Evolutionary conservation across 2,888 invertebrate genomes (phyloP), one percentile per base, ranked within the genome.

Genomic region (Ophion costatus): DNA sequence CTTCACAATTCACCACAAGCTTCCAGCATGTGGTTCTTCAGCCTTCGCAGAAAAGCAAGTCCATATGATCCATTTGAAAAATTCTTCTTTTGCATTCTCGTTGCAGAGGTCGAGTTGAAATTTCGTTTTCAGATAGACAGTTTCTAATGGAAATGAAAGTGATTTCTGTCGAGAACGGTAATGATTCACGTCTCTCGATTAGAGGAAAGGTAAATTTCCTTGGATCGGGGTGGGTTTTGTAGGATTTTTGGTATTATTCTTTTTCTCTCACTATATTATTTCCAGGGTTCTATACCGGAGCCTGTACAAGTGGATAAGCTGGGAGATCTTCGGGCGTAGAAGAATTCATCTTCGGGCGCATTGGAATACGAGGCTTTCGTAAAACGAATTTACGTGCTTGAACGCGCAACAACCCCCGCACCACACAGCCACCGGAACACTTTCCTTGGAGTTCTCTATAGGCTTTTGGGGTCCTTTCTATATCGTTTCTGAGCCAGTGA

Each of bases 311-410:
- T 14, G 57, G 73, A 78, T 84, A 84, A 81, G 81, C 81, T 74
- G 33, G 7, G 17, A 57, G 78, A 81, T 81, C 69, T 74, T 69
- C 24, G 45, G 33, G 67, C 29, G 73, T 77, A 63, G 42, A 45
- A 64, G 57, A 73, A 71, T 22, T 24, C 38, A 71, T 45, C 45
- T 42, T 11, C 10, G 14, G 29, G 29, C 29, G 29, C 14, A 3
- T 38, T 42, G 22, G 22, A 42, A 66, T 57, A 77, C 20, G 69
- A 64, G 64, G 38, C 63, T 74, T 74, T 74, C 20, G 73, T 33
- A 33, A 84, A 84, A 78, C 81, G 59, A 84, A 84, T 84, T 75
- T 84, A 81, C 77, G 33, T 20, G 66, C 29, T 64, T 57, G 29
- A 70, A n/a, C 59, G 45, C 51, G 29, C 61, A 64, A 64, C 7